Conservation (phyloP, 2,888 invertebrate species). For the Drosophila nigritarsus region DNA sequence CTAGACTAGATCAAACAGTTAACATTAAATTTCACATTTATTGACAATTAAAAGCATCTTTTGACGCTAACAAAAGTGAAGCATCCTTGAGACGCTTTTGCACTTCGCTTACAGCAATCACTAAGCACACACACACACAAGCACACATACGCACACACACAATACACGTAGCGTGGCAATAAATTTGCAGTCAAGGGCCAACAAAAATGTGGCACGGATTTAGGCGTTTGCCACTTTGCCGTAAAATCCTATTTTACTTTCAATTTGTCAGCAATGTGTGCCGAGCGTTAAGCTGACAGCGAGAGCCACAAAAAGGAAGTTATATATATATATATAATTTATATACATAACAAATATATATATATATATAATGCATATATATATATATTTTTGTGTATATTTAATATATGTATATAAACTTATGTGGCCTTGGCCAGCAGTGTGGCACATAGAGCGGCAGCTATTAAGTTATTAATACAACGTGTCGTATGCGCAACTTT, state of each 20-base stretch:
- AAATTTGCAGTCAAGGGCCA: slow-evolving; percentile 53
- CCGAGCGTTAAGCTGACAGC: slow-evolving; percentile 54
- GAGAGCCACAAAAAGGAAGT: neutral
- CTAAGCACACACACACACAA: neutral
- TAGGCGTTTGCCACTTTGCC: slow-evolving; percentile 61
- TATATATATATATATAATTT: slow-evolving; percentile 24
- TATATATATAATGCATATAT: slow-evolving; percentile 1
- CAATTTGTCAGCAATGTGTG: slow-evolving; percentile 65
- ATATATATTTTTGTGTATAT: slow-evolving; percentile 18
- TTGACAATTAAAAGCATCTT: neutral
- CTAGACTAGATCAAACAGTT: neutral
- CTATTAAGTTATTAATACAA: slow-evolving; percentile 74
- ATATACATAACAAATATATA: neutral
- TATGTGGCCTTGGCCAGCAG: slow-evolving; percentile 18
- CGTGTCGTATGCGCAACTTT: slow-evolving; percentile 68
- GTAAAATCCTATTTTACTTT: slow-evolving; percentile 77
- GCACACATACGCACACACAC: neutral
- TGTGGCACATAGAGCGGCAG: slow-evolving; percentile 7
- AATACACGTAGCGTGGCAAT: slow-evolving; percentile 43
- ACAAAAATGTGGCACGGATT: slow-evolving; percentile 47
- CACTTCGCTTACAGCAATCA: neutral
- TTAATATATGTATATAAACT: slow-evolving; percentile 14
- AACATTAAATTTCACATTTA: neutral
- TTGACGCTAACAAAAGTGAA: neutral
- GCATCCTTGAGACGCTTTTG: slow-evolving; percentile 4